These are phyloP conservation scores for Myiozetetes cayanensis DNA, from an alignment of 2,113 vertebrate genomes.

Conservation along the genomic window DNA sequence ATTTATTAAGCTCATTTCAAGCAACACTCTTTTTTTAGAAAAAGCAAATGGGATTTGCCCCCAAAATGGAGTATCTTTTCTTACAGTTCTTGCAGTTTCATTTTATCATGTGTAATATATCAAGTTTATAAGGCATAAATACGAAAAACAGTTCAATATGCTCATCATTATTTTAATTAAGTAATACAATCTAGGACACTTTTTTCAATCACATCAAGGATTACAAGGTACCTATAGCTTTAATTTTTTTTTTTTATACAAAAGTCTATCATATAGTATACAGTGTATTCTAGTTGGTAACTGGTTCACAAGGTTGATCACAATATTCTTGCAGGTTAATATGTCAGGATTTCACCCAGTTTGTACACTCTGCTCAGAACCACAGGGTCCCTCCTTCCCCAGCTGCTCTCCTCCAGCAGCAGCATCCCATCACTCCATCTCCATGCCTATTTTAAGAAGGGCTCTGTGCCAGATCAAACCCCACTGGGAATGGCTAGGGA, in stretches of 20 bases:
- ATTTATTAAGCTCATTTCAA: slow-evolving; percentile 43
- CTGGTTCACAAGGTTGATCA: slow-evolving; percentile 63
- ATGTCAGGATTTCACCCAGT: slow-evolving; percentile 17
- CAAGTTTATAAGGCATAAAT: slow-evolving; percentile 78
- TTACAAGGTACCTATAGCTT: slow-evolving; percentile 64
- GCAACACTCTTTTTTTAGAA: neutral
- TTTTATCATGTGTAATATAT: slow-evolving; percentile 60
- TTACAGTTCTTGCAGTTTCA: neutral
- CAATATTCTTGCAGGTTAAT: slow-evolving; percentile 55
- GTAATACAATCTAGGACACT: slow-evolving; percentile 66
- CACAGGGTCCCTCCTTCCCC: neutral
- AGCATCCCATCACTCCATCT: neutral
- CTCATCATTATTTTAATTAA: slow-evolving; percentile 68
- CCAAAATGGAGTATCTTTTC: neutral
- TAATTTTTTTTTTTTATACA: slow-evolving; percentile 56
- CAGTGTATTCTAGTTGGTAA: slow-evolving; percentile 51
- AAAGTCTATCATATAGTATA: slow-evolving; percentile 63
- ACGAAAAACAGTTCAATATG: slow-evolving; percentile 67
- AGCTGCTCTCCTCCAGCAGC: neutral
- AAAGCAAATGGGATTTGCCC: slow-evolving; percentile 32
- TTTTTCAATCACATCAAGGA: slow-evolving; percentile 58
- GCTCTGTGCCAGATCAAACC: neutral
- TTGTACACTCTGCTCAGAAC: neutral
- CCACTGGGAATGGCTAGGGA: neutral
- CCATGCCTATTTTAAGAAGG: neutral